phyloP scores from a whole-genome alignment of 2,797 vertebrate species.

The Urophycis tenuis region DNA sequence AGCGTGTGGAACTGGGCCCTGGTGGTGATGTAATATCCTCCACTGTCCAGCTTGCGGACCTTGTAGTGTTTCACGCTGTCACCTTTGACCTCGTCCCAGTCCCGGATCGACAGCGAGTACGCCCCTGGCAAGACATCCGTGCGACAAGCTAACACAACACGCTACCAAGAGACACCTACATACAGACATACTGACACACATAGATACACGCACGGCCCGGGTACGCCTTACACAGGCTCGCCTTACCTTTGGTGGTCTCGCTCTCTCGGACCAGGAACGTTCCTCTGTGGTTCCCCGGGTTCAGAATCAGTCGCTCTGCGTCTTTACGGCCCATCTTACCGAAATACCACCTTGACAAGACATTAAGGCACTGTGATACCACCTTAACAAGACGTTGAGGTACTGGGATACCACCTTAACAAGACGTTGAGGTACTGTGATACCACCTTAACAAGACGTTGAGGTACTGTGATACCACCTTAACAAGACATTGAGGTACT shows the following conservation, averaged over 20 bases:
- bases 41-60: conserved; percentile 92
- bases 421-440: no score
- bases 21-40: conserved; percentile 94
- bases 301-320: conserved; percentile 88
- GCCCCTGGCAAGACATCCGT: conserved; percentile 68
- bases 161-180: no score
- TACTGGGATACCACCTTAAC: no score
- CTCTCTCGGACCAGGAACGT: conserved; percentile 93
- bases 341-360: conserved; percentile 80
- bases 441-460: no score
- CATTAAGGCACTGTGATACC: no score
- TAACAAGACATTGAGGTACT: neutral
- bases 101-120: conserved; percentile 91
- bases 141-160: neutral
- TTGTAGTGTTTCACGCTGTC: conserved; percentile 99
- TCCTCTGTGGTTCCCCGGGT: conserved; percentile 88
- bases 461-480: no score
- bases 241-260: conserved; percentile 93
- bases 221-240: neutral
- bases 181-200: neutral
- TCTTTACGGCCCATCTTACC: conserved; percentile 97
- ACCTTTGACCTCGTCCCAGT: conserved; percentile 89
- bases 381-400: no score
- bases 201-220: no score
- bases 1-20: conserved; percentile 90